These are phyloP conservation scores for Allacma fusca DNA, from an alignment of 2,888 invertebrate genomes.

Conservation along the genomic window DNA sequence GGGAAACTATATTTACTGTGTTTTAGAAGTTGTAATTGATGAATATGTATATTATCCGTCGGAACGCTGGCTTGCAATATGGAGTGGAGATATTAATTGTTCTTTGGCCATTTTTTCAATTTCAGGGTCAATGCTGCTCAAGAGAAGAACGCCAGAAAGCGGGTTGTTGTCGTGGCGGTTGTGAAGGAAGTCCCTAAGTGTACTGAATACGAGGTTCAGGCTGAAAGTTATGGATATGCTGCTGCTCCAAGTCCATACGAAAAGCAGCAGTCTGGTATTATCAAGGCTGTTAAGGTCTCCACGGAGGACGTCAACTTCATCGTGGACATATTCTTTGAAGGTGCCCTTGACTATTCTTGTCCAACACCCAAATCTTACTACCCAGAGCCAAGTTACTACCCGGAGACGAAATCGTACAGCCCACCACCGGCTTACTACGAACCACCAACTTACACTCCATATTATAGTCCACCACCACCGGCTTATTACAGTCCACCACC, in stretches of 20 bases:
- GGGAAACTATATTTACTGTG: too few relatives aligned
- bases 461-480: slow-evolving; percentile 24
- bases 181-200: slow-evolving; percentile 53
- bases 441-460: slow-evolving; percentile 41
- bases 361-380: slow-evolving; percentile 55
- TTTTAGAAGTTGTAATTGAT: too few relatives aligned
- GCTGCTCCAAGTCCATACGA: slow-evolving; percentile 29
- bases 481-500: too few relatives aligned
- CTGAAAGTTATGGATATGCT: slow-evolving; percentile 47
- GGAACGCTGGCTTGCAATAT: too few relatives aligned
- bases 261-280: slow-evolving; percentile 54
- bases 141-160: slow-evolving; percentile 45
- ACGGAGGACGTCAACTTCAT: slow-evolving; percentile 52
- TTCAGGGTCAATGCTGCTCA: slow-evolving; percentile 48
- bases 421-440: slow-evolving; percentile 26
- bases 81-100: too few relatives aligned
- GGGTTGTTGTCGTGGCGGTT: slow-evolving; percentile 56
- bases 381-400: slow-evolving; percentile 51
- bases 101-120: neutral
- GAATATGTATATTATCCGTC: neutral
- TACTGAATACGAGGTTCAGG: slow-evolving; percentile 38
- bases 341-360: slow-evolving; percentile 52
- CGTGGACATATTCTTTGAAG: slow-evolving; percentile 53
- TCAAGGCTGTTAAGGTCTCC: slow-evolving; percentile 55
- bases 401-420: slow-evolving; percentile 20